A percentile compares a stretch with the other conserved stretches of the same genome.
phyloP scores from a whole-genome alignment of 2,797 vertebrate species.

The Varecia variegata region DNA sequence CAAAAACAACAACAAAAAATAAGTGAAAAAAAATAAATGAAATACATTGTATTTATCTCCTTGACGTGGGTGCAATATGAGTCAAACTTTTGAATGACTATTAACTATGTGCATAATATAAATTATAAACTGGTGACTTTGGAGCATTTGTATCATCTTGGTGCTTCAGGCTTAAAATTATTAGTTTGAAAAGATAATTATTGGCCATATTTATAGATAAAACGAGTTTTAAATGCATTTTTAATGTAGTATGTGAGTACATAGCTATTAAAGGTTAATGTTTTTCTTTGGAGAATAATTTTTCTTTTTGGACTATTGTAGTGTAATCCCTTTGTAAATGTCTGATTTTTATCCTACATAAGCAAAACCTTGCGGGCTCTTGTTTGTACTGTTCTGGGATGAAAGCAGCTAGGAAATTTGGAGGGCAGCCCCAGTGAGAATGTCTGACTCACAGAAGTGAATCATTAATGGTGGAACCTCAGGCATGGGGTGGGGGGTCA shows the following conservation, averaged over 20 bases:
- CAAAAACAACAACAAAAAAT: neutral
- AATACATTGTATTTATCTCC: neutral
- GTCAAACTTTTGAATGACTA: neutral
- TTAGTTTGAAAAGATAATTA: neutral
- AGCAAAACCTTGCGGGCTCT: neutral
- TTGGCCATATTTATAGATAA: slow-evolving; percentile 1
- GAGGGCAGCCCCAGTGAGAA: neutral
- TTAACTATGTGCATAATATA: neutral
- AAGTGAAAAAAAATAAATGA: slow-evolving; percentile 27
- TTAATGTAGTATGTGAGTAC: slow-evolving; percentile 50
- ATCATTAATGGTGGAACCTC: neutral
- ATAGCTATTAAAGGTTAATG: slow-evolving; percentile 65
- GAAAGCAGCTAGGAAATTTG: neutral
- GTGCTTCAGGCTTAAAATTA: neutral
- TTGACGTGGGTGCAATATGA: neutral
- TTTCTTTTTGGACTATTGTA: neutral
- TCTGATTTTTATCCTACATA: neutral
- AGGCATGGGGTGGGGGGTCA: neutral
- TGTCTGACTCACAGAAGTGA: neutral
- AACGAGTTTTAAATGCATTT: slow-evolving; percentile 53
- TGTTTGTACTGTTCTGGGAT: neutral
- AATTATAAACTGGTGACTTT: slow-evolving; percentile 1
- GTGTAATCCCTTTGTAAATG: slow-evolving; percentile 7
- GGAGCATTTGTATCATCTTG: neutral
- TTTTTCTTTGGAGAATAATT: slow-evolving; percentile 67